These are phyloP conservation scores for Simalia tracyae DNA, from an alignment of 2,797 vertebrate species.

Conservation along the genomic window DNA sequence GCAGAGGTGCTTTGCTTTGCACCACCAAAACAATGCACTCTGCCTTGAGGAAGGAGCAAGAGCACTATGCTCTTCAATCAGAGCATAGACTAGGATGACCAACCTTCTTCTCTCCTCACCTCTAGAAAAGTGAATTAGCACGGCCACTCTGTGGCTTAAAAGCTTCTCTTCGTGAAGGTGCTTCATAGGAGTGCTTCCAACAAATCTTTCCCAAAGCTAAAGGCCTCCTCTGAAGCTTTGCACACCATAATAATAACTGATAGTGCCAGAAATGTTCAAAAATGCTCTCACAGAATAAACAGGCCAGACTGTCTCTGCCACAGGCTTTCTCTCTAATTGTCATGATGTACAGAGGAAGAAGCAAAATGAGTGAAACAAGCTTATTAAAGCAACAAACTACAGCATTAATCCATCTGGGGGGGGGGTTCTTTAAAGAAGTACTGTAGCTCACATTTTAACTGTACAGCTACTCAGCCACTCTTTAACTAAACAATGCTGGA, in stretches of 20 bases:
- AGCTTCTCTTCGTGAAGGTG: background rate
- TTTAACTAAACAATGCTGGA: conserved; percentile 53
- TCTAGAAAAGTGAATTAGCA: background rate
- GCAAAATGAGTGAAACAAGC: background rate
- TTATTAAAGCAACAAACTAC: background rate
- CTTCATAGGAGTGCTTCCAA: background rate
- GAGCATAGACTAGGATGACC: background rate
- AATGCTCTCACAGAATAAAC: background rate
- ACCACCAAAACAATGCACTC: background rate
- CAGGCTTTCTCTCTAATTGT: background rate
- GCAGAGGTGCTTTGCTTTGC: background rate
- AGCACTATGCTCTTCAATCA: background rate
- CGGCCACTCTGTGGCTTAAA: background rate
- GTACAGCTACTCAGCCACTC: background rate
- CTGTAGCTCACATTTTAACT: background rate
- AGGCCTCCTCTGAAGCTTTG: background rate
- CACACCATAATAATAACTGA: background rate
- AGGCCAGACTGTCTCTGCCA: background rate
- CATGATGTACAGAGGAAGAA: background rate
- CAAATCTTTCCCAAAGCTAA: background rate
- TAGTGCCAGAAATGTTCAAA: background rate
- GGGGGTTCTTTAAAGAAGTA: background rate
- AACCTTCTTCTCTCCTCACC: background rate
- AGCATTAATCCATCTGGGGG: background rate
- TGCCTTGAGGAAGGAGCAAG: background rate